Evolutionary conservation across 2,797 vertebrate genomes (phyloP), one percentile per base, ranked within the genome.

Genomic region (Tragelaphus eurycerus): DNA sequence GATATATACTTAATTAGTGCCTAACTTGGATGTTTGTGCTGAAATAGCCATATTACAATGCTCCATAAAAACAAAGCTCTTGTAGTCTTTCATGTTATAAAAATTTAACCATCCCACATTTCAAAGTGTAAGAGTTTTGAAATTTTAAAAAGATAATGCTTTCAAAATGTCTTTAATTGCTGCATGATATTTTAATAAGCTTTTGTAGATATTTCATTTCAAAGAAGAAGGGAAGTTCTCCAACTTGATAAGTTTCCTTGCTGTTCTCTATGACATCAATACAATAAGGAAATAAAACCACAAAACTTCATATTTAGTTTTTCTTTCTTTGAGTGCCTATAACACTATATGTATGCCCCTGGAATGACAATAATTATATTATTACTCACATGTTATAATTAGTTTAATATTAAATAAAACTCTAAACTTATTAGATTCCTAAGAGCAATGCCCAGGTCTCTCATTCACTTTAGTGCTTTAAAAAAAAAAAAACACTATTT

Each of bases 61-160:
- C 74, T 86, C 54, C 67, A 38, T 84, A 74, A 95, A 78, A 93
- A 57, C 25, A 89, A 64, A 38, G 15, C 6, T 83, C 82, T 96
- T 46, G 2, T 81, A 92, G 62, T 50, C 81, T 13, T 64, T 64
- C 46, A 86, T 83, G 25, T 81, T 78, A 59, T 89, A 90, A 97
- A 97, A 92, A 83, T 83, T 85, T 85, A 95, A 81, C 16, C 27
- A 89, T n/a, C 8, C 3, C 19, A 57, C 6, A 76, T 86, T 93
- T 96, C 54, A 84, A 97, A 95, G 21, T 90, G 11, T 21, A 88
- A 74, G 48, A 23, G 11, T 57, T 95, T 90, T 89, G 14, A 98
- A 92, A 96, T 93, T 83, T 31, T 17, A 94, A 19, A 95, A 86
- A 59, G 11, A 59, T 78, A 89, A 78, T 85, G 27, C 17, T 93